phyloP scores from a whole-genome alignment of 2,113 vertebrate species.

The Axis porcinus region DNA sequence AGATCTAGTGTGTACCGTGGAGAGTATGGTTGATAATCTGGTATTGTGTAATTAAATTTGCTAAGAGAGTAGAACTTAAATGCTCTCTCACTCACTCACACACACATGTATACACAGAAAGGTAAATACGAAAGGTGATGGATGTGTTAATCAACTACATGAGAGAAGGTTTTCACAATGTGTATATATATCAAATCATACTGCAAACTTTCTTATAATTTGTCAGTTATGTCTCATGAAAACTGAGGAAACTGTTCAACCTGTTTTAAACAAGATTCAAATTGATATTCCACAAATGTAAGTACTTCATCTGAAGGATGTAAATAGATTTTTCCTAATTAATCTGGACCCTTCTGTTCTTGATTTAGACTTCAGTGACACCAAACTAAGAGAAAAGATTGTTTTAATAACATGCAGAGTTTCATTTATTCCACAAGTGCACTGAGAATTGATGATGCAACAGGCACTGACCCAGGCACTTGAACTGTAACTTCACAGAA shows the following conservation, averaged over 20 bases:
- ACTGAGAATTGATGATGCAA: neutral
- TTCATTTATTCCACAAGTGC: neutral
- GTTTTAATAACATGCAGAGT: neutral
- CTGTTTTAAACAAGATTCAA: neutral
- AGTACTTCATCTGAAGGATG: neutral
- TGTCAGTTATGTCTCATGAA: neutral
- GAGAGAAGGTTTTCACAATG: neutral
- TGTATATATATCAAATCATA: neutral
- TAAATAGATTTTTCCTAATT: neutral
- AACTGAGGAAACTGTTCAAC: neutral
- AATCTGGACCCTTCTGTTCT: neutral
- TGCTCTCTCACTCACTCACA: neutral
- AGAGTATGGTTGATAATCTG: no score
- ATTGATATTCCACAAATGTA: neutral
- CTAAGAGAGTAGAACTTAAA: neutral
- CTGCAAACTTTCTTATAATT: neutral
- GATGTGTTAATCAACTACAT: neutral
- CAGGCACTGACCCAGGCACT: neutral
- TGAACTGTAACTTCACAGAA: no score
- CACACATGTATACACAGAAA: neutral
- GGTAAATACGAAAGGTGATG: neutral
- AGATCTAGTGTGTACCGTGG: no score
- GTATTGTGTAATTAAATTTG: neutral
- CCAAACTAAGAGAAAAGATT: neutral
- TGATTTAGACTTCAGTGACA: neutral